These are phyloP conservation scores for Seriola quinqueradiata DNA, from an alignment of 2,113 vertebrate genomes.

Conservation along the genomic window DNA sequence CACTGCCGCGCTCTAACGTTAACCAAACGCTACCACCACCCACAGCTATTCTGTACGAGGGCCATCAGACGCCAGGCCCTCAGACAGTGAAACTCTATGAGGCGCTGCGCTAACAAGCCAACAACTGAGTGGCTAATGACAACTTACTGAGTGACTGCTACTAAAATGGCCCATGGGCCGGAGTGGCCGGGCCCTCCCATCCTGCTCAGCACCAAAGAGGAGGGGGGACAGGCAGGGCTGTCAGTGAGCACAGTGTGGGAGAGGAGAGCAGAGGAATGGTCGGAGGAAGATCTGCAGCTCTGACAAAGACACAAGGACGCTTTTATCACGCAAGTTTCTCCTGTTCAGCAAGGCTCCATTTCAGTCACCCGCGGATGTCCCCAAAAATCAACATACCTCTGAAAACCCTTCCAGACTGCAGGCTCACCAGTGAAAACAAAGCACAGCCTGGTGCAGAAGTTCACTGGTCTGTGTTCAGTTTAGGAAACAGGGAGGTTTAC, in stretches of 20 bases:
- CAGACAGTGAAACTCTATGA: constrained; percentile 62
- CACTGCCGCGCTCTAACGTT: constrained; percentile 20
- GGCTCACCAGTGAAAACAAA: constrained; percentile 19
- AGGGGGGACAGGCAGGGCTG: constrained; percentile 45
- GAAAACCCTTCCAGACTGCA: constrained; percentile 39
- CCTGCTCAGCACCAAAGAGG: constrained; percentile 51
- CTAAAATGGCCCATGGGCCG: constrained; percentile 39
- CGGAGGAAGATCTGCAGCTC: constrained; percentile 40
- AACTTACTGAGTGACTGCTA: constrained; percentile 65
- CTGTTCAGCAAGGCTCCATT: constrained; percentile 19
- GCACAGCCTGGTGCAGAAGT: constrained; percentile 12
- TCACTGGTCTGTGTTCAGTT: constrained; percentile 31
- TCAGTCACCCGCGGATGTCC: constrained; percentile 44
- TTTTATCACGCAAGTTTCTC: constrained; percentile 28
- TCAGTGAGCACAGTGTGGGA: constrained; percentile 24
- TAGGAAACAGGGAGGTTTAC: constrained; percentile 9
- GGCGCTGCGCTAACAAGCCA: constrained; percentile 63
- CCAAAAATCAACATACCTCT: constrained; percentile 50
- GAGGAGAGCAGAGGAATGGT: constrained; percentile 27
- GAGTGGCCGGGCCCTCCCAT: constrained; percentile 45
- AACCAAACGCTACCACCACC: constrained; percentile 51
- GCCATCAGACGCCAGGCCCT: constrained; percentile 51
- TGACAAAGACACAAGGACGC: constrained; percentile 23
- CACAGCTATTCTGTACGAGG: constrained; percentile 42
- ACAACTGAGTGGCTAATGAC: constrained; percentile 63